A percentile compares a stretch with the other conserved stretches of the same genome.
These are phyloP conservation scores for Drosophila melanogaster DNA, from an alignment of 1,140 invertebrate genomes.

Conservation along the genomic window DNA sequence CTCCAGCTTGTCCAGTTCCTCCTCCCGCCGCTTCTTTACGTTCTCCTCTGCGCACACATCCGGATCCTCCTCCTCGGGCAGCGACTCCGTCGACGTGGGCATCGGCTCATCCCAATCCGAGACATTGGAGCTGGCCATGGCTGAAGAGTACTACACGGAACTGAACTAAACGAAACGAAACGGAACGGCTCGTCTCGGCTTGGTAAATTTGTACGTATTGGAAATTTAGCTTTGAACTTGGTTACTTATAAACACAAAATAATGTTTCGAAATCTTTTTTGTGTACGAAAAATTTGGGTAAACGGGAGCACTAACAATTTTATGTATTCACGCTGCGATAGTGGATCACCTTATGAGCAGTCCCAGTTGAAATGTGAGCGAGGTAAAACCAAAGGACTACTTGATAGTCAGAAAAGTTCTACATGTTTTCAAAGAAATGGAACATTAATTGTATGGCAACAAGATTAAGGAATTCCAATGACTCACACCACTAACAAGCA, in stretches of 20 bases:
- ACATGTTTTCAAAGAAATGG: too few relatives aligned
- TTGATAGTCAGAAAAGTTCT: not conserved
- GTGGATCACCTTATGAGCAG: slow-evolving; percentile 2
- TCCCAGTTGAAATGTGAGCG: not conserved
- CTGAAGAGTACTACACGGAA: not conserved
- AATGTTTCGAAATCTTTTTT: not conserved
- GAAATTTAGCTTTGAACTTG: slow-evolving; percentile 26
- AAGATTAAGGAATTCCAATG: not conserved
- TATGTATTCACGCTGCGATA: not conserved
- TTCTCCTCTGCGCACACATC: slow-evolving; percentile 61
- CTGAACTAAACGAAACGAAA: too few relatives aligned
- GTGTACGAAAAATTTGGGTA: slow-evolving; percentile 7
- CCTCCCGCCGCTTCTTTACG: slow-evolving; percentile 46
- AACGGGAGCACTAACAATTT: slow-evolving; percentile 28
- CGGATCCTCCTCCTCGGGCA: slow-evolving; percentile 53
- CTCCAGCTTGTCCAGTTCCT: slow-evolving; percentile 64
- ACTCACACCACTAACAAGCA: too few relatives aligned
- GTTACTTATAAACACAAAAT: not conserved
- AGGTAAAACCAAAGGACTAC: not conserved
- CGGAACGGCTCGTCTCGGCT: slow-evolving; percentile 3
- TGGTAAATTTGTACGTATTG: slow-evolving; percentile 22
- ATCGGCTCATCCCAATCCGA: slow-evolving; percentile 75
- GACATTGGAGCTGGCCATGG: slow-evolving; percentile 67
- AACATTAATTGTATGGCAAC: too few relatives aligned
- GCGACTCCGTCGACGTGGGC: slow-evolving; percentile 45